These are phyloP conservation scores for Dilophus febrilis DNA, from an alignment of 2,888 invertebrate species.

Conservation along the genomic window DNA sequence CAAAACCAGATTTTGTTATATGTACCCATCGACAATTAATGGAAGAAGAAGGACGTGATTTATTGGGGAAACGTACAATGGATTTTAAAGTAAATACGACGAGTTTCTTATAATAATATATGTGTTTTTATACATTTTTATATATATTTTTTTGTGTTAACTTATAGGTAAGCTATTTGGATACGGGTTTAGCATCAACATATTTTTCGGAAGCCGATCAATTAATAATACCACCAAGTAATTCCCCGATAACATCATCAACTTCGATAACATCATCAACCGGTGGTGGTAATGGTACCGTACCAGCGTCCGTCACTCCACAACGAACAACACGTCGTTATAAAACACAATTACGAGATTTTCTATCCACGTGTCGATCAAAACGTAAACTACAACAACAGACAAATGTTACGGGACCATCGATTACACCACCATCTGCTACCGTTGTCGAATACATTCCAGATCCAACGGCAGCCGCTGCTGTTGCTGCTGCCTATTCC, in stretches of 20 bases:
- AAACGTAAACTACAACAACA: conserved; percentile 46
- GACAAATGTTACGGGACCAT: conserved; percentile 22
- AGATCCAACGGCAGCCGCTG: conserved; percentile 33
- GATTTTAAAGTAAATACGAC: conserved; percentile 98
- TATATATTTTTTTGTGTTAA: too few species aligned
- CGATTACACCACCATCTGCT: conserved; percentile 25
- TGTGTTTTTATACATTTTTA: not conserved
- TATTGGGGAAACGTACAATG: conserved; percentile 94
- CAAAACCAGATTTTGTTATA: conserved; percentile 97
- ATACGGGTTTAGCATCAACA: conserved; percentile 78
- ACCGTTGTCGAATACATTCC: conserved; percentile 32
- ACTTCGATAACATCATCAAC: too few species aligned
- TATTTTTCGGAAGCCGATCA: conserved; percentile 81
- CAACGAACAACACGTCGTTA: conserved; percentile 75
- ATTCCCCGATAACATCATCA: conserved; percentile 35
- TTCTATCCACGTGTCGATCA: conserved; percentile 78
- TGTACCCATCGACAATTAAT: conserved; percentile 96
- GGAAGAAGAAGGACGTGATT: conserved; percentile 97
- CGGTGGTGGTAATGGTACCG: too few species aligned
- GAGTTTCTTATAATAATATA: not conserved
- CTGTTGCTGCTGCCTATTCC: conserved; percentile 62
- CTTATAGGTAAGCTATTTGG: conserved; percentile 63
- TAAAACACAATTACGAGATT: conserved; percentile 85
- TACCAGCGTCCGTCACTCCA: conserved; percentile 46
- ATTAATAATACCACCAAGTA: conserved; percentile 40